Evolutionary conservation across 2,888 invertebrate species (phyloP), one percentile per base, ranked within the genome.

Genomic region (Zygogramma bicolorata): DNA sequence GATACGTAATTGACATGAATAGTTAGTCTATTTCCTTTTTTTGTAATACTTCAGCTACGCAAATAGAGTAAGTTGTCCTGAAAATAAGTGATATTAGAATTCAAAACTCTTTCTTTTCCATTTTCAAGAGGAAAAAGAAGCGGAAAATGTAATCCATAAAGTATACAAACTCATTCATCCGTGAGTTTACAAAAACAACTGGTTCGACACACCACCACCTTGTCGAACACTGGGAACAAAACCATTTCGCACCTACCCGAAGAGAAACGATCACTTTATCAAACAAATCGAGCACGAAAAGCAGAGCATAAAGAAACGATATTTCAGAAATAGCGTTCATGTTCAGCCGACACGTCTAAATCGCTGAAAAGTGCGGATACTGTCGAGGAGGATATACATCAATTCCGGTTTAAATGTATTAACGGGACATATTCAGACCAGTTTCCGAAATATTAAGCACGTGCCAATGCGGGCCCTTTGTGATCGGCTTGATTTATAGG

Each of bases 341-440:
- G 46, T 25, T 62, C 65, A 46, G 46, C 49, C 61, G 49, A 53
- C 42, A 31, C 70, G 18, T 49, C 40, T 38, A 66, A 70, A 70
- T 66, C 62, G 66, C 31, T 58, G 62, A 62, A 71, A 67, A 71
- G 66, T 61, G 62, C 67, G 71, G 71, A 71, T 66, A 71, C 70
- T 71, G 71, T 67, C 40, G 15, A 22, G 25, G 65, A 75, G 75
- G 75, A 77, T 70, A 78, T 76, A 75, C 77, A 79, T 77, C 73
- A 73, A 67, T 76, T 76, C 78, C 74, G 77, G 70, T 78, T 75
- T 76, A 77, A 79, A 78, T 75, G 76, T 76, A 77, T 78, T 76
- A 78, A 76, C 75, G 72, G 75, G 71, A 77, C 76, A 70, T 75
- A 75, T 68, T 67, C 66, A 69, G 59, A 63, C 59, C 70, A 66